Base-by-base conservation (phyloP, 2,888 invertebrate species). In the Drosophila kuntzei region DNA sequence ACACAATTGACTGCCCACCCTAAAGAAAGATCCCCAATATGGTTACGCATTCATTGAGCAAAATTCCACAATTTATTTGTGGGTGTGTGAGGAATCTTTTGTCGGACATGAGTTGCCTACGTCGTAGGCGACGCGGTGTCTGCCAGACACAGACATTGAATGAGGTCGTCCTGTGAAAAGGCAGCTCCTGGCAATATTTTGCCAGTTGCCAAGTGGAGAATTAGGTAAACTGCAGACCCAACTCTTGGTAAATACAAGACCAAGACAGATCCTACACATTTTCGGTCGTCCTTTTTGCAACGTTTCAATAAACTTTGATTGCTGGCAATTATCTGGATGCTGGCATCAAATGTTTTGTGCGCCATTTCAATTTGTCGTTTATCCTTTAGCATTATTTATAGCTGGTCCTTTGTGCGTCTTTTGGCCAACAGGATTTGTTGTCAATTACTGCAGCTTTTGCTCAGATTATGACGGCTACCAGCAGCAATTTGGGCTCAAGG, bases 241-340 rank as follows among this genome's bases (percentile, higher is more conserved):
- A 58, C 37, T 29, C 27, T 39, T 55, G 50, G 6, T n/a, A 14
- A 8, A 27, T 25, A 27, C 16, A 25, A 16, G 8, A 18, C 14
- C 18, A 7, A 29, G 14, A n/a, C 3, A 18, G 27, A 44, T 58
- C 53, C 32, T 55, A 53, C 41, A 51, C 37, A 65, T 59, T 53
- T 27, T 36, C 29, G 37, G 37, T 51, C 41, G 46, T 54, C 34
- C 34, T 37, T 39, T 37, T 62, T 62, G 72, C 64, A 72, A 77
- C 72, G 75, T 83, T 75, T 80, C 86, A 80, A 79, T 78, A 87
- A 85, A 75, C 77, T 85, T 83, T 87, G 87, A 85, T 85, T 85
- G 85, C 62, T 69, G 86, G 77, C 87, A 87, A 85, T 87, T 87
- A 85, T 87, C 87, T 85, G 74, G 64, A 49, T 51, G 64, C 80